Conservation (phyloP, 2,888 invertebrate species). For the Drosophila hamatofila region DNA sequence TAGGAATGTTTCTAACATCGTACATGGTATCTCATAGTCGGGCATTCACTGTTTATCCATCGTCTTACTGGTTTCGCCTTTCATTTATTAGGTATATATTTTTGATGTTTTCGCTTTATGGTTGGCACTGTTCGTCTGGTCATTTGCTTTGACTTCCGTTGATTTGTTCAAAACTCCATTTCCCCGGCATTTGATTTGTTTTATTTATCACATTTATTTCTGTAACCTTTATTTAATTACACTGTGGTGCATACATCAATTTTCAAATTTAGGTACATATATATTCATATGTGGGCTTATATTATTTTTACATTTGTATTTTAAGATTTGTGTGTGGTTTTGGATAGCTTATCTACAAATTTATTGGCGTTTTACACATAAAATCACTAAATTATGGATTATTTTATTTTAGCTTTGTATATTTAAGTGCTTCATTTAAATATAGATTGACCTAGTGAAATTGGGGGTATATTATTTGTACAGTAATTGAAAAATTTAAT, state of each 20-base stretch:
- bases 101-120: slow-evolving; percentile 25
- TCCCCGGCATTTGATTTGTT: slow-evolving; percentile 38
- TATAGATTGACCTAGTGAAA: slow-evolving; percentile 28
- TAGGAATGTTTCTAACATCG: neutral
- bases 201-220: slow-evolving; percentile 74
- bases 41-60: neutral
- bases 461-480: slow-evolving; percentile 55
- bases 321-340: slow-evolving; percentile 26
- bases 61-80: slow-evolving; percentile 3
- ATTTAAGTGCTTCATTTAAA: slow-evolving; percentile 31
- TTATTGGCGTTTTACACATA: slow-evolving; percentile 48
- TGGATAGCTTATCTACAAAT: slow-evolving; percentile 39
- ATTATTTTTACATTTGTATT: slow-evolving; percentile 36
- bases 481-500: slow-evolving; percentile 44
- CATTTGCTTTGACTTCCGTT: slow-evolving; percentile 63
- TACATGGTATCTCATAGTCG: neutral
- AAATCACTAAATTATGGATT: slow-evolving; percentile 43
- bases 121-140: slow-evolving; percentile 15
- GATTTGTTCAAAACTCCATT: slow-evolving; percentile 32
- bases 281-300: slow-evolving; percentile 30
- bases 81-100: slow-evolving; percentile 11
- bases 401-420: neutral
- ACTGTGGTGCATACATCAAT: slow-evolving; percentile 48
- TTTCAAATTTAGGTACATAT: slow-evolving; percentile 30
- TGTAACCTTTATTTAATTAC: slow-evolving; percentile 59